Base-by-base conservation (phyloP, 2,797 vertebrate species). In the Euthynnus affinis region DNA sequence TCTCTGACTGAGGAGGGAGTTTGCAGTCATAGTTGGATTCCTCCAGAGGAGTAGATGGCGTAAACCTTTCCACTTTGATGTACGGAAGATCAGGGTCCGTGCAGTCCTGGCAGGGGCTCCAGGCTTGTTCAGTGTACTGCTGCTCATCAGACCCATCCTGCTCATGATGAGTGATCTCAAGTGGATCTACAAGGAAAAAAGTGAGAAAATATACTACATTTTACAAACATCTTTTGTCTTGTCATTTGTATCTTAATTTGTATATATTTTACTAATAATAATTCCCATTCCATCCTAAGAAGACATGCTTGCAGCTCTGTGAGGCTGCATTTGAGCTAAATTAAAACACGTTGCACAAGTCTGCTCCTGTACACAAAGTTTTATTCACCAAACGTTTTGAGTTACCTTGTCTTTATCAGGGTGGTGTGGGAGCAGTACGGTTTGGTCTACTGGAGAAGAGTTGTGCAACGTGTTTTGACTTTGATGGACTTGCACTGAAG, bases 31-130 rank as follows among this genome's bases (percentile, higher is more conserved):
- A 8, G 12, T 48, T 17, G 7, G 61, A 10, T 29, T 48, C 55
- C 42, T 48, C 37, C 40, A 4, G 37, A 14, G 23, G 20, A 40
- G 55, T 6, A 25, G 23, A 44, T 27, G 48, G 57, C 5, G 32
- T 17, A 12, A 66, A 32, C 32, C 4, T 56, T 76, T 80, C 44
- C 59, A n/a, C 51, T 68, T 74, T 80, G 22, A 80, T 48, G n/a
- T 37, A 59, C n/a, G 18, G 18, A 15, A 1, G 32, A 27, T 70
- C 53, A 2, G 9, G 20, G 52, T 57, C 66, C 29, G 48, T 4
- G 18, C 42, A 10, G 32, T 64, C 34, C 34, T 34, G 44, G 71
- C n/a, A 9, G 34, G 12, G 25, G 34, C 61, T 59, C 76, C 68
- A 44, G 32, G 58, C 60, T 23, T 27, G 51, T 57, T 20, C 13